Conservation (phyloP, 2,888 invertebrate species). For the Leucophora obtusa region DNA sequence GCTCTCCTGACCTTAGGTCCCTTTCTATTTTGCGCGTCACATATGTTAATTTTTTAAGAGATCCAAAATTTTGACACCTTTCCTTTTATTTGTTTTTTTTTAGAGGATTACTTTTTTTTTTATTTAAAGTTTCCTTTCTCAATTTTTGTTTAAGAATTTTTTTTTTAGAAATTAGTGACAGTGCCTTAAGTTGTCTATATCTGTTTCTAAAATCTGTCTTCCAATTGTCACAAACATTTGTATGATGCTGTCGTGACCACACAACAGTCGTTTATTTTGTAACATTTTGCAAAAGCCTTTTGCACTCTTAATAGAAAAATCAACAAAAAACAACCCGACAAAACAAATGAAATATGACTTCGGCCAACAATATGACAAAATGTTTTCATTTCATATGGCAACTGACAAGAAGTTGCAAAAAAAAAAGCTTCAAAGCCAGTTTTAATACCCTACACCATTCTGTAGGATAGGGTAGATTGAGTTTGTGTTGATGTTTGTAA, state of each 20-base stretch:
- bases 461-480: too few species aligned
- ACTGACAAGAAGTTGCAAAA: slow-evolving; percentile 47
- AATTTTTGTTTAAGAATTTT: too few species aligned
- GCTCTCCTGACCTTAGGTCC: too few species aligned
- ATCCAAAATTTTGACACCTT: too few species aligned
- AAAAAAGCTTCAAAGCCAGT: not conserved
- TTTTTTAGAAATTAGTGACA: too few species aligned
- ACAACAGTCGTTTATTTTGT: slow-evolving; percentile 40
- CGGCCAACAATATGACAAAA: slow-evolving; percentile 57
- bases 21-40: too few species aligned
- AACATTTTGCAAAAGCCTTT: slow-evolving; percentile 35
- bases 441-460: too few species aligned
- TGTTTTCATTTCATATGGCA: slow-evolving; percentile 56
- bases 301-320: slow-evolving; percentile 1
- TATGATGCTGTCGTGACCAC: slow-evolving; percentile 51
- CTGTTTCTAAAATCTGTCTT: slow-evolving; percentile 1
- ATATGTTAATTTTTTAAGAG: too few species aligned
- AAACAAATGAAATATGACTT: slow-evolving; percentile 53
- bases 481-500: too few species aligned
- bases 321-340: not conserved
- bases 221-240: slow-evolving; percentile 51
- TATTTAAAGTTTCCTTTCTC: too few species aligned
- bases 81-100: too few species aligned
- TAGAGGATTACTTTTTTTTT: too few species aligned
- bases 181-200: not conserved